These are phyloP conservation scores for Danionella cerebrum DNA, from an alignment of 2,113 vertebrate species.

Conservation along the genomic window DNA sequence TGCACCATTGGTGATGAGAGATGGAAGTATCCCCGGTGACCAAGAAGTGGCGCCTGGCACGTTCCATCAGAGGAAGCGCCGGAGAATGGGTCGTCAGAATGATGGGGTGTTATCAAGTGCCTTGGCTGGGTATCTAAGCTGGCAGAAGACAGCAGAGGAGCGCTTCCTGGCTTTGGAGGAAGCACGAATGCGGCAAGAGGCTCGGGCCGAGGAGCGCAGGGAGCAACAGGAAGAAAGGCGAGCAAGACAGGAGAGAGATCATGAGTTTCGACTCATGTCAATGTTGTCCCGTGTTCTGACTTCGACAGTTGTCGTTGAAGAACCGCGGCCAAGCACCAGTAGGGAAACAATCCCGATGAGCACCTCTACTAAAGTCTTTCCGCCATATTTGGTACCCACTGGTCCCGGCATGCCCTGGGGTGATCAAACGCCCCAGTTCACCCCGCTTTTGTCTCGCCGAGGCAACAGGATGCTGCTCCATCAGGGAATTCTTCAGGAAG, in stretches of 20 bases:
- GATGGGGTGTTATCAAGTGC: conserved; percentile 53
- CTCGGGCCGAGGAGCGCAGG: conserved; percentile 68
- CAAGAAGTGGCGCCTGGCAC: conserved; percentile 14
- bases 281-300: conserved; percentile 62
- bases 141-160: conserved; percentile 70
- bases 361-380: not conserved
- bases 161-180: conserved; percentile 70
- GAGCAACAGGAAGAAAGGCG: conserved; percentile 72
- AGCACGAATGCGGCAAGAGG: conserved; percentile 62
- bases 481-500: conserved; percentile 62
- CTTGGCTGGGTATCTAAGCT: conserved; percentile 64
- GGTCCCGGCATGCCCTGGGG: conserved; percentile 6
- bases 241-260: conserved; percentile 65
- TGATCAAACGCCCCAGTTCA: conserved; percentile 34
- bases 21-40: conserved; percentile 25
- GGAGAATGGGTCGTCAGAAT: conserved; percentile 38
- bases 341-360: not conserved
- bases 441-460: conserved; percentile 69
- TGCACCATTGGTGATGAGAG: conserved; percentile 23
- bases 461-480: conserved; percentile 65
- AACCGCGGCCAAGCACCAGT: not conserved
- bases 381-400: conserved; percentile 8
- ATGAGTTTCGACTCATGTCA: conserved; percentile 72
- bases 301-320: conserved; percentile 28
- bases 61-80: conserved; percentile 54